Evolutionary conservation across 2,113 vertebrate genomes (phyloP), one percentile per base, ranked within the genome.

Genomic region (Hiodon alosoides): DNA sequence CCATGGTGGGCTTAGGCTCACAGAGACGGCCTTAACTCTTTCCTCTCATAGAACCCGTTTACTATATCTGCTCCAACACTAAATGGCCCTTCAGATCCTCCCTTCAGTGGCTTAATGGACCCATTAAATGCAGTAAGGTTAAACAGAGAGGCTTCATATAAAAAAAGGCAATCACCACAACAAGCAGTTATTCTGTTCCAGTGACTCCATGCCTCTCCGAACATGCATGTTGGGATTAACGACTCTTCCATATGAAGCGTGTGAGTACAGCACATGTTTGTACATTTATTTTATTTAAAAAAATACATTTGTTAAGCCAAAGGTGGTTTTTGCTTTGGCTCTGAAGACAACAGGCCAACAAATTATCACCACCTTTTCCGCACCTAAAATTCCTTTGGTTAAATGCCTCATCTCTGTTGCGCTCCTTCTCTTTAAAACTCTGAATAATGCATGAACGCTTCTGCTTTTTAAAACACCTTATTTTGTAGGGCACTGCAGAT

Each of bases 1-100:
- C 83, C 78, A 80, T 77, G 76, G 79, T 76, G 62, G 78, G 81
- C 77, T 82, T 76, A 76, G 50, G 69, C 81, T 77, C 80, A 76
- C 77, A 69, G 74, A 8, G 62, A 64, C 58, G 69, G 50, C 51
- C 48, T 81, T 67, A 69, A 82, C 75, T 73, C 69, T 0, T 68
- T 70, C 74, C 68, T 58, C 53, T 3, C 31, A 13, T 16, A 53
- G 17, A 46, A 2, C 14, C 31, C 8, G 46, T 46, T 53, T 5
- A 7, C 8, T n/a, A 6, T 4, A 14, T 11, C 50, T 9, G 10
- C 14, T 52, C n/a, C 6, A 17, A 54, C 67, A 52, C 16, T 16
- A 4, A 57, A 57, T 14, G 10, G 48, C 5, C 13, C 53, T 69
- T 54, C 50, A 0, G 13, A 4, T 11, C 52, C 14, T 69, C n/a